A percentile compares a stretch with the other conserved stretches of the same genome.
phyloP scores from a whole-genome alignment of 2,797 vertebrate genomes.

The Poecilia velifera region DNA sequence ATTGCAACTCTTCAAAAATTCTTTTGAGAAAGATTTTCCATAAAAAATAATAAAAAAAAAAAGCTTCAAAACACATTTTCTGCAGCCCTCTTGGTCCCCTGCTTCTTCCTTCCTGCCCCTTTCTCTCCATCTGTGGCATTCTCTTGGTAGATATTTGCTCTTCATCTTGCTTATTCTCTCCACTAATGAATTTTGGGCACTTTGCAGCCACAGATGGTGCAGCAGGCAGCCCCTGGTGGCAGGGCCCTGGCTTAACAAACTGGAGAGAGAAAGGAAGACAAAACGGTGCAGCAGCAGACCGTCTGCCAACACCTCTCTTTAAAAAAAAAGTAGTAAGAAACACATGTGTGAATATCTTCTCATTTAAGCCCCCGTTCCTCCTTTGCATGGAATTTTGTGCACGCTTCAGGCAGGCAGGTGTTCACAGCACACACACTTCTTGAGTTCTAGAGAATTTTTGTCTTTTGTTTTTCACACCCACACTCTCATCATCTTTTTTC shows the following conservation, averaged over 20 bases:
- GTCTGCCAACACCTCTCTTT: constrained; percentile 55
- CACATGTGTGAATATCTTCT: constrained; percentile 25
- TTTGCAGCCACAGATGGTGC: constrained; percentile 74
- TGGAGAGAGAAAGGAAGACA: constrained; percentile 21
- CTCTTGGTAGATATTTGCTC: constrained; percentile 50
- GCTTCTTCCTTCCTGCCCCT: constrained; percentile 11
- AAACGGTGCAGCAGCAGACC: constrained; percentile 37
- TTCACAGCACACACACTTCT: constrained; percentile 2
- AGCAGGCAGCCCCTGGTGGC: constrained; percentile 62
- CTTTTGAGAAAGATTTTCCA: constrained; percentile 46
- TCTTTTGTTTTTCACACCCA: constrained; percentile 6
- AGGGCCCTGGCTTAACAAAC: constrained; percentile 51
- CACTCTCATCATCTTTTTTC: constrained; percentile 8
- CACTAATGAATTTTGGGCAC: constrained; percentile 74
- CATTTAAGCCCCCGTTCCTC: constrained; percentile 21
- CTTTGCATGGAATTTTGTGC: constrained; percentile 8
- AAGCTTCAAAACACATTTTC: constrained; percentile 40
- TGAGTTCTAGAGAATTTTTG: constrained; percentile 20
- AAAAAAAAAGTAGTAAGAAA: constrained; percentile 32
- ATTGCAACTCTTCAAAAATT: constrained; percentile 7
- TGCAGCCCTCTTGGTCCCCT: constrained; percentile 13
- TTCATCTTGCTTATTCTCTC: constrained; percentile 52
- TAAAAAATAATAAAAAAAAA: constrained; percentile 43
- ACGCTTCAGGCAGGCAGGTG: constrained; percentile 16
- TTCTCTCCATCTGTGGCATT: constrained; percentile 27